phyloP scores from a whole-genome alignment of 2,888 invertebrate genomes.

The Caenorhabditis angaria region DNA sequence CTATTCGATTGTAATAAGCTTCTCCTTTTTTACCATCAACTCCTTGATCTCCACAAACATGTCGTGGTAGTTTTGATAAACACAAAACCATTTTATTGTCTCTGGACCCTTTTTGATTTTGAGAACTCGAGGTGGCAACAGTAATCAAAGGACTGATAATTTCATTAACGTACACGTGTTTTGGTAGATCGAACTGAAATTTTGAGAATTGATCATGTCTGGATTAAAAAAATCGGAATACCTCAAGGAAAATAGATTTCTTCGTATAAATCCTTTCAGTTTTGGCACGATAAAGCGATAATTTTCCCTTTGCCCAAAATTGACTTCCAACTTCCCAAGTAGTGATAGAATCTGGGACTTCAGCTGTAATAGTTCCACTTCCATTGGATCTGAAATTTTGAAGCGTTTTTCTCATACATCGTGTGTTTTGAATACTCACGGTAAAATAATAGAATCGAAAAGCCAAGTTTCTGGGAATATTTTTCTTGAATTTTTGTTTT shows the following conservation, averaged over 20 bases:
- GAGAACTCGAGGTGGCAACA: conserved; percentile 46
- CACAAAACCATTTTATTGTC: no score
- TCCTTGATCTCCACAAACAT: conserved; percentile 59
- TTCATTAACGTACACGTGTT: conserved; percentile 67
- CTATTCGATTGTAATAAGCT: conserved; percentile 53
- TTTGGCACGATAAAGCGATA: conserved; percentile 35
- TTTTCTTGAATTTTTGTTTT: conserved; percentile 18
- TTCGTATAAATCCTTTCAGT: conserved; percentile 29
- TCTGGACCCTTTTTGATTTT: no score
- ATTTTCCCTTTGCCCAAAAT: conserved; percentile 42
- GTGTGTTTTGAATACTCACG: conserved; percentile 36
- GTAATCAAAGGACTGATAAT: conserved; percentile 65
- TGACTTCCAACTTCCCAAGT: conserved; percentile 43
- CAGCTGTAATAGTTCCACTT: conserved; percentile 18
- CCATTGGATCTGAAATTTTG: conserved; percentile 35
- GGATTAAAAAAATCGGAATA: conserved; percentile 11
- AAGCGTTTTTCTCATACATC: background rate
- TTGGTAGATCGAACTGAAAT: conserved; percentile 63
- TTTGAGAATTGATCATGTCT: background rate
- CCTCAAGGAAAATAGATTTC: conserved; percentile 50
- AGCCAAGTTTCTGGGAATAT: conserved; percentile 69
- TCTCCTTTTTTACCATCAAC: conserved; percentile 46
- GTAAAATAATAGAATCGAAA: conserved; percentile 61
- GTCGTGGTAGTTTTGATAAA: conserved; percentile 44
- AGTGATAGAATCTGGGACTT: conserved; percentile 45